These are phyloP conservation scores for Acromyrmex charruanus DNA, from an alignment of 1,140 invertebrate species.

Conservation along the genomic window DNA sequence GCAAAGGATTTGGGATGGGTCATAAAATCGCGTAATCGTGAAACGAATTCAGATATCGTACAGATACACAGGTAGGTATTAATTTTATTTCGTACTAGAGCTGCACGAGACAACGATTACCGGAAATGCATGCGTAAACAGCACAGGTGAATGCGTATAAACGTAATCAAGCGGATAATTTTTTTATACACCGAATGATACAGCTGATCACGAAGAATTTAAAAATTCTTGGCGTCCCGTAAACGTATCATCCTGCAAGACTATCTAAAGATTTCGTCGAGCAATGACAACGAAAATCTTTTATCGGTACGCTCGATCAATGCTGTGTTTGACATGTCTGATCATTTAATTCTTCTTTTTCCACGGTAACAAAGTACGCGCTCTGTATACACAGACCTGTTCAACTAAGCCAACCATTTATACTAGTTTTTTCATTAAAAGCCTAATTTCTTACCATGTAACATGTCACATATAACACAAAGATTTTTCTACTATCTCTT, in stretches of 20 bases:
- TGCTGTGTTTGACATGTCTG: slow-evolving; percentile 5
- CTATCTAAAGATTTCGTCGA: background rate
- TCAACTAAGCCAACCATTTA: slow-evolving; percentile 26
- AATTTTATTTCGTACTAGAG: slow-evolving; percentile 75
- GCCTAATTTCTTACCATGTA: slow-evolving; percentile 4
- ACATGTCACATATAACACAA: slow-evolving; percentile 47
- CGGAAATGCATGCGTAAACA: slow-evolving; percentile 68
- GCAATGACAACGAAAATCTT: background rate
- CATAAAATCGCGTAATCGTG: background rate
- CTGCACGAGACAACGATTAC: slow-evolving; percentile 74
- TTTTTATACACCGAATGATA: slow-evolving; percentile 24
- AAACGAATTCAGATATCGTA: background rate
- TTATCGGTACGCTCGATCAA: slow-evolving; percentile 7
- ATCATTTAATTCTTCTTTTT: slow-evolving; percentile 1
- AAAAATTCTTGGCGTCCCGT: background rate
- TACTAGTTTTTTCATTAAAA: slow-evolving; percentile 5
- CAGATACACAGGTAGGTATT: slow-evolving; percentile 75
- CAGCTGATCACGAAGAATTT: slow-evolving; percentile 21
- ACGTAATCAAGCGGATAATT: slow-evolving; percentile 43
- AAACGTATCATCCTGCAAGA: background rate
- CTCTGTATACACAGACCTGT: background rate
- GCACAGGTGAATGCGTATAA: slow-evolving; percentile 55
- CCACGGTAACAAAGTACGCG: background rate
- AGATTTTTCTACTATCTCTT: slow-evolving; percentile 1
- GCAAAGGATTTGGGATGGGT: background rate